phyloP scores from a whole-genome alignment of 2,888 invertebrate genomes.

The Apoda limacodes region DNA sequence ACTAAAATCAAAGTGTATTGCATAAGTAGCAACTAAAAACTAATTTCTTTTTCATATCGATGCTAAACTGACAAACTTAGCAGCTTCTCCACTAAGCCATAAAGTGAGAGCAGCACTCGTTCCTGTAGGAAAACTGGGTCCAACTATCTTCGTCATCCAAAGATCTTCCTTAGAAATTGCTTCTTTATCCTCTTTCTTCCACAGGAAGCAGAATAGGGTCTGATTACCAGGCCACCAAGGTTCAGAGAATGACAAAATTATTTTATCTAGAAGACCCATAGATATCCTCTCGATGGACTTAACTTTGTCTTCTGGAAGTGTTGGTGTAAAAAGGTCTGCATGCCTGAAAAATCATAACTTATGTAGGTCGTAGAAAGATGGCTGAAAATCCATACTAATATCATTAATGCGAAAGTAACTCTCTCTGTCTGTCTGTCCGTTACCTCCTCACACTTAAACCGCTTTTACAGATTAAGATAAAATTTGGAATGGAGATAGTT shows the following conservation, averaged over 20 bases:
- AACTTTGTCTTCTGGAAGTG: constrained; percentile 63
- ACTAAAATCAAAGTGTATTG: too few species aligned
- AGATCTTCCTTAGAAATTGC: constrained; percentile 17
- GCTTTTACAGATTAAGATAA: too few species aligned
- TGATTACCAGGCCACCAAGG: constrained; percentile 72
- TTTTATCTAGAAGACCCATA: constrained; percentile 76
- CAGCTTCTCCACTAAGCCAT: constrained; percentile 24
- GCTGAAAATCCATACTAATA: too few species aligned
- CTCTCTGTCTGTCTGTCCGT: too few species aligned
- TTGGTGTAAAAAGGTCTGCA: constrained; percentile 65
- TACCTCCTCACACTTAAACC: too few species aligned
- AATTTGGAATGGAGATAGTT: too few species aligned
- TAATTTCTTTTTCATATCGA: too few species aligned
- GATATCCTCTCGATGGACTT: constrained; percentile 67
- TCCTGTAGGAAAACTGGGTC: constrained; percentile 20
- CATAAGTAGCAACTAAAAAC: too few species aligned
- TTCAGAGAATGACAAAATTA: constrained; percentile 71
- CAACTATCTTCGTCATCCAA: constrained; percentile 24
- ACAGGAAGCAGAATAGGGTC: constrained; percentile 26
- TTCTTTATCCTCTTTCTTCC: constrained; percentile 24
- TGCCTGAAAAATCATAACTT: constrained; percentile 31
- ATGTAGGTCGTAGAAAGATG: too few species aligned
- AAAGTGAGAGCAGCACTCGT: constrained; percentile 20
- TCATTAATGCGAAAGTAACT: too few species aligned
- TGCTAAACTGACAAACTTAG: constrained; percentile 17